Evolutionary conservation across 2,797 vertebrate species (phyloP).

Genomic region (Limosa lapponica): DNA sequence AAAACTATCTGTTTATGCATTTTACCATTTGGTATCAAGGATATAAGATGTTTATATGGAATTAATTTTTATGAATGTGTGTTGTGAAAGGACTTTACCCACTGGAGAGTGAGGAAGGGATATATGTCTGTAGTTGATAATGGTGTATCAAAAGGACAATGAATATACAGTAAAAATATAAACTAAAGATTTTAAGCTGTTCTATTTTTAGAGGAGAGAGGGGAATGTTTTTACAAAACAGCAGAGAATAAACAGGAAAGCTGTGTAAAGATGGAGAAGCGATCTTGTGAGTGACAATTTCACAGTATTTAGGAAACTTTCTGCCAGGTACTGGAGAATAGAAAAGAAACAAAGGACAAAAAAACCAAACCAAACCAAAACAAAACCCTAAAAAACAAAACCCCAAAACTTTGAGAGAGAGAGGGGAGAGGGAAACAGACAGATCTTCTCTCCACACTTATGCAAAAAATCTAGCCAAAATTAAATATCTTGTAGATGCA

Average conservation of each 20-base stretch:
- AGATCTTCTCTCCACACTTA: not conserved
- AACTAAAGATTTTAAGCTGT: not conserved
- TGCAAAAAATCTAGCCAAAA: not conserved
- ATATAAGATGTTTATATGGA: not conserved
- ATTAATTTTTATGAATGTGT: not conserved
- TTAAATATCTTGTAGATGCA: not conserved
- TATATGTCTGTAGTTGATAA: not conserved
- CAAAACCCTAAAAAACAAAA: no score
- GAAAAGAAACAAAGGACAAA: not conserved
- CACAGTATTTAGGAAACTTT: not conserved
- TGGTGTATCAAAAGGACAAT: not conserved
- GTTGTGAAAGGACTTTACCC: not conserved
- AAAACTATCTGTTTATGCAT: not conserved
- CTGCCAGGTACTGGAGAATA: not conserved
- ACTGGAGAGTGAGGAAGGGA: not conserved
- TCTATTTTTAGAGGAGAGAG: fast-evolving
- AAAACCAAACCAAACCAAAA: no score
- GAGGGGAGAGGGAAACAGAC: not conserved
- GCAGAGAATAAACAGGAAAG: not conserved
- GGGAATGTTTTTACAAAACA: fast-evolving
- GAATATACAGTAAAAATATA: not conserved
- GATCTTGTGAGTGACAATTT: not conserved
- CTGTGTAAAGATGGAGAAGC: not conserved
- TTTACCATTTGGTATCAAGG: not conserved
- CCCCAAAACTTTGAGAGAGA: no score